Conservation (phyloP, 2,888 invertebrate species). For the Perizoma affinitatum region DNA sequence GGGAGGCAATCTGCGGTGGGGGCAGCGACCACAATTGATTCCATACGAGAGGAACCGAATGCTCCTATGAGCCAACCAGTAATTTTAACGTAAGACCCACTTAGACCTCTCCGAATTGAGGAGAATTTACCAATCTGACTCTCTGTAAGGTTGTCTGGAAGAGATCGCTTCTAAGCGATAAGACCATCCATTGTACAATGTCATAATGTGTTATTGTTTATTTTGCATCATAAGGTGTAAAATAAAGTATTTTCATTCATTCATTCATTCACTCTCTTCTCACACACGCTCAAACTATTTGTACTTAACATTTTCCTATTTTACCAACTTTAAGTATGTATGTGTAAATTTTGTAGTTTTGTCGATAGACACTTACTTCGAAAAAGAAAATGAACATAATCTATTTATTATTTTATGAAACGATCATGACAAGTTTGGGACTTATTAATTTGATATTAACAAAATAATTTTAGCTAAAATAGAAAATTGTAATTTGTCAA, state of each 20-base stretch:
- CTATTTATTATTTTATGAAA: conserved; percentile 49
- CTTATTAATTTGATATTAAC: conserved; percentile 38
- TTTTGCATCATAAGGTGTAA: too few species aligned
- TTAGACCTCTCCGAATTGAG: conserved; percentile 19
- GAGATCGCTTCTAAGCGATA: too few species aligned
- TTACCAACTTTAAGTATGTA: not conserved
- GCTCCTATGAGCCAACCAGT: conserved; percentile 20
- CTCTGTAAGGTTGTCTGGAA: too few species aligned
- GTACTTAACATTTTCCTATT: conserved; percentile 3
- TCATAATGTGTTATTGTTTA: too few species aligned
- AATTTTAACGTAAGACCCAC: conserved; percentile 16
- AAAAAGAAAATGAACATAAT: conserved; percentile 33
- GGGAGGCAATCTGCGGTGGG: conserved; percentile 72
- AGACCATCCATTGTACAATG: too few species aligned
- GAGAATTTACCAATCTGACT: conserved; percentile 23
- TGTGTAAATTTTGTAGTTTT: too few species aligned
- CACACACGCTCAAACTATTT: conserved; percentile 2
- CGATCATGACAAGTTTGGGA: conserved; percentile 42
- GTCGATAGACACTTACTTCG: not conserved
- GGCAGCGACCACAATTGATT: conserved; percentile 77
- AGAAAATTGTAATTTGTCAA: conserved; percentile 24
- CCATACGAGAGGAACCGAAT: conserved; percentile 55
- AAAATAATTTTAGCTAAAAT: conserved; percentile 29
- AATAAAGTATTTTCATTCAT: too few species aligned
- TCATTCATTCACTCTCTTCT: conserved; percentile 20